A percentile compares a stretch with the other conserved stretches of the same genome.
phyloP scores from a whole-genome alignment of 2,797 vertebrate species.

The Tadarida brasiliensis region DNA sequence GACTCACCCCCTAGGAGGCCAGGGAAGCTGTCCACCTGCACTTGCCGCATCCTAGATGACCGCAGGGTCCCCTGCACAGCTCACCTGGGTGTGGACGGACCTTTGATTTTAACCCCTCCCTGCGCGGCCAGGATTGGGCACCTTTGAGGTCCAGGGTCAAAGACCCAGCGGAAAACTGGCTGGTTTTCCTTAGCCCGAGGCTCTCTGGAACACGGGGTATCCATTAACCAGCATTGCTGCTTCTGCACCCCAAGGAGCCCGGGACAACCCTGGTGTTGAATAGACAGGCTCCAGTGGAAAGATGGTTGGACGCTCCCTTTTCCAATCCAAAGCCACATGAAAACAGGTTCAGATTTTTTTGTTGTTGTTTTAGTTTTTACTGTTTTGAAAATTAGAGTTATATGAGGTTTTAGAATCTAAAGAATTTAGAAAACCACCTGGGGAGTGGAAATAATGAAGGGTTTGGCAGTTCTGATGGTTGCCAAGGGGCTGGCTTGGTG shows the following conservation, averaged over 20 bases:
- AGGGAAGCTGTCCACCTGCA: background rate
- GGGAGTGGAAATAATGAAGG: conserved; percentile 44
- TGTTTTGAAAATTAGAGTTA: conserved; percentile 25
- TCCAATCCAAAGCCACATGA: no score
- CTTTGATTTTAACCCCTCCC: background rate
- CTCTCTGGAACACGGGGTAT: conserved; percentile 74
- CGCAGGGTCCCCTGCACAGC: no score
- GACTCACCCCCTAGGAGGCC: background rate
- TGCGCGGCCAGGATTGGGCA: conserved; percentile 61
- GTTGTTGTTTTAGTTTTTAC: background rate
- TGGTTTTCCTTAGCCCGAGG: conserved; percentile 75
- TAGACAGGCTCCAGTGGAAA: no score
- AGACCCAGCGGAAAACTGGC: conserved; percentile 80
- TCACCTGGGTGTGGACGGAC: no score
- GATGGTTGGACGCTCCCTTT: no score
- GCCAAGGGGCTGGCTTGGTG: background rate
- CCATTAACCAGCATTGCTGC: conserved; percentile 72
- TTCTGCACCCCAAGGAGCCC: no score
- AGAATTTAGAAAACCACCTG: conserved; percentile 62
- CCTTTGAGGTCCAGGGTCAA: conserved; percentile 52
- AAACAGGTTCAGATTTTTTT: background rate
- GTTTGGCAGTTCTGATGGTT: background rate
- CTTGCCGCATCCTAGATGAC: no score
- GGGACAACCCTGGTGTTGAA: no score
- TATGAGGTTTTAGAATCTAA: conserved; percentile 62